Base-by-base conservation (phyloP, 2,113 vertebrate genomes). In the Sylvia atricapilla region DNA sequence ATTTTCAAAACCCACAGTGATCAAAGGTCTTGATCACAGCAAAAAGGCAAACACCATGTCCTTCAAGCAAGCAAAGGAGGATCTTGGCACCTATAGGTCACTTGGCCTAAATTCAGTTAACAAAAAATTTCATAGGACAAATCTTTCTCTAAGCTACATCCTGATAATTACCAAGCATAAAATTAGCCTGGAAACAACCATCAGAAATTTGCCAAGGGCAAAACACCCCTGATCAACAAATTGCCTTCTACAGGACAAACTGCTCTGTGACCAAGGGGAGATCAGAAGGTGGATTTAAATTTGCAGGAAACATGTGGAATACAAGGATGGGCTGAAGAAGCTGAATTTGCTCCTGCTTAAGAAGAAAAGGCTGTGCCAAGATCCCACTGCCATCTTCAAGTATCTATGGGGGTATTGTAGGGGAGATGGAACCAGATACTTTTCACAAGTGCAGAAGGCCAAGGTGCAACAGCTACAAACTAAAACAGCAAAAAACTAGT, bases 291-390 rank as follows among this genome's bases (percentile, higher is more conserved):
- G 6, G 9, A 64, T 75, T 63, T 63, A 59, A 9, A 52, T 46
- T 53, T 0, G 0, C 15, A 78, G 46, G 55, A 53, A 78, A 74
- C 31, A 62, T 2, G 13, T 2, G 13, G 44, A 15, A 7, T 9
- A 31, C 6, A 47, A 62, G 28, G 7, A 84, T 22, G 7, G 20
- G 17, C 25, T 70, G 43, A 46, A 33, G 27, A 82, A 93, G 49
- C 11, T 31, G 22, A 22, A 25, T 31, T 75, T 72, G 39, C n/a
- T 76, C 52, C 56, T 59, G 28, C 39, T 69, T 41, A 35, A 33
- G 21, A 81, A 70, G 12, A 87, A 60, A 33, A 78, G 22, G 27
- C 39, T 78, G 55, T 4, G 10, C 18, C 24, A 52, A 79, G 23
- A 68, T 44, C 27, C 53, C 79, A 35, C 16, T 23, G 46, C 19